Conservation (phyloP, 2,888 invertebrate species). For the Trichopria drosophilae region DNA sequence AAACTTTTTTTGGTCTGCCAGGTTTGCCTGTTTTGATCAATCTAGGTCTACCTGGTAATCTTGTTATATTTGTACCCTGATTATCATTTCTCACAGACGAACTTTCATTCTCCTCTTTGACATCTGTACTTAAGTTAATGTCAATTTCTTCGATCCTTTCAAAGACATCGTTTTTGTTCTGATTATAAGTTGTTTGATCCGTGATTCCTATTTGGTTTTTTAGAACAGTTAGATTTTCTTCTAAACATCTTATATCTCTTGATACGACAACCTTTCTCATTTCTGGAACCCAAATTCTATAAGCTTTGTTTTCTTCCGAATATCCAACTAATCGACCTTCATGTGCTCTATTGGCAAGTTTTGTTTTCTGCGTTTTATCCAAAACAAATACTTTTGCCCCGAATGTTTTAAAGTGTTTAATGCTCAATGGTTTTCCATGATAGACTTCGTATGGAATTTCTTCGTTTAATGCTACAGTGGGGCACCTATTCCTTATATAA, state of each 20-base stretch:
- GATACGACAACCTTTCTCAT: not conserved
- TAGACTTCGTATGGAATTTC: not conserved
- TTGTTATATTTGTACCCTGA: not conserved
- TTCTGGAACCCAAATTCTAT: not conserved
- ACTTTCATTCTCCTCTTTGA: not conserved
- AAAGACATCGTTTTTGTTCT: not conserved
- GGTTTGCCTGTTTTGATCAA: conserved; percentile 9
- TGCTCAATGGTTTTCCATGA: not conserved
- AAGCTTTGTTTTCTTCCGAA: not conserved
- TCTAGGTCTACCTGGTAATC: conserved; percentile 4
- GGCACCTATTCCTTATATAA: not conserved
- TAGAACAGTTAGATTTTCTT: not conserved
- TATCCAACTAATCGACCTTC: not conserved
- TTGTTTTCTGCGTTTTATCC: not conserved
- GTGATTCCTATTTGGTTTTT: not conserved
- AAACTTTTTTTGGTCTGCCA: not conserved
- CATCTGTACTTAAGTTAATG: not conserved
- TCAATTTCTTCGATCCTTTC: not conserved
- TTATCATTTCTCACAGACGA: not conserved
- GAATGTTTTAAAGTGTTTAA: not conserved
- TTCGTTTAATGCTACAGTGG: not conserved
- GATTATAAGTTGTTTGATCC: not conserved
- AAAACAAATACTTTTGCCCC: conserved; percentile 1
- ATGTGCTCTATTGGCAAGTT: not conserved
- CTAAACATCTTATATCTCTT: not conserved